Evolutionary conservation across 2,888 invertebrate species (phyloP).

Genomic region (Eristalis intricaria): DNA sequence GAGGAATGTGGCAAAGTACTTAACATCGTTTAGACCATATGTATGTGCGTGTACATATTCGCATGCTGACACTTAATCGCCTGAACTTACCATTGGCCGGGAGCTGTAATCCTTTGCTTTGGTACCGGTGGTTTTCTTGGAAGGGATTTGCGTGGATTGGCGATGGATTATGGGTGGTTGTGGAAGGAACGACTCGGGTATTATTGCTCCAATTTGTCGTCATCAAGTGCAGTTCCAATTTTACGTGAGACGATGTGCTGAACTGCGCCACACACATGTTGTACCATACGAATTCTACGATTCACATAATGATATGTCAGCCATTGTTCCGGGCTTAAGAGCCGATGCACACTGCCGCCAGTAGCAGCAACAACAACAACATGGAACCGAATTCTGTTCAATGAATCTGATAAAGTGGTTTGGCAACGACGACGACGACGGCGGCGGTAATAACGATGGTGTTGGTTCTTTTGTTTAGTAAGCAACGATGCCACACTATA

Average conservation of each 20-base stretch:
- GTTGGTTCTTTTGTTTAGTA: constrained; percentile 58
- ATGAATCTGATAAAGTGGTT: constrained; percentile 71
- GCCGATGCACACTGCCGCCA: constrained; percentile 46
- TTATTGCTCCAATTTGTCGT: constrained; percentile 69
- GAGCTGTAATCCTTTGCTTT: constrained; percentile 48
- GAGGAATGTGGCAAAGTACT: constrained; percentile 51
- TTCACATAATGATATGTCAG: constrained; percentile 67
- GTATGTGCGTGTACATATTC: constrained; percentile 22
- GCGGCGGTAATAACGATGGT: constrained; percentile 28
- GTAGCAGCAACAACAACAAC: constrained; percentile 37
- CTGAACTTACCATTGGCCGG: constrained; percentile 46
- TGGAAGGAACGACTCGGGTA: constrained; percentile 19
- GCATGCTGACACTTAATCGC: constrained; percentile 37
- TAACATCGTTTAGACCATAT: constrained; percentile 55
- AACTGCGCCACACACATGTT: constrained; percentile 30
- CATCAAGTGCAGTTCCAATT: constrained; percentile 64
- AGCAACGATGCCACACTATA: constrained; percentile 50
- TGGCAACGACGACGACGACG: constrained; percentile 48
- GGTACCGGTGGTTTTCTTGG: constrained; percentile 17
- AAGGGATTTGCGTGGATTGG: constrained; percentile 17
- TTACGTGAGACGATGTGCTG: constrained; percentile 11
- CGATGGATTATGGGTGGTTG: background rate
- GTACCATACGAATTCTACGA: constrained; percentile 52
- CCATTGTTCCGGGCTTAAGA: constrained; percentile 64
- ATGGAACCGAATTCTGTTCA: constrained; percentile 60